Evolutionary conservation across 2,888 invertebrate genomes (phyloP).

Genomic region (Alloscopus bannaensis): DNA sequence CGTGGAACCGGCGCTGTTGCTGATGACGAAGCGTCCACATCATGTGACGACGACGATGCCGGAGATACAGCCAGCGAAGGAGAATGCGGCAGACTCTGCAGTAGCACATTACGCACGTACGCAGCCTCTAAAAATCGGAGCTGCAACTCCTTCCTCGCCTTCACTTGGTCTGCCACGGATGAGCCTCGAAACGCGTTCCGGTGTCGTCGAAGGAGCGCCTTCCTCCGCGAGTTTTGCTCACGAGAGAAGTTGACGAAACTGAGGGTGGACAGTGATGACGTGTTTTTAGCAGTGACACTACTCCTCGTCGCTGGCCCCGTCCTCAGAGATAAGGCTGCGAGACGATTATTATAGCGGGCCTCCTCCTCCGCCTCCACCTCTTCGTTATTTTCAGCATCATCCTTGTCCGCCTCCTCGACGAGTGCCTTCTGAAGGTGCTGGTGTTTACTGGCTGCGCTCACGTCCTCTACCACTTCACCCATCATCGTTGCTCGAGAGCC

Average conservation of each 20-base stretch:
- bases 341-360: neutral
- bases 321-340: neutral
- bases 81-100: conserved; percentile 33
- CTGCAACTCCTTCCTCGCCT: conserved; percentile 20
- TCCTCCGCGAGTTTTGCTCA: conserved; percentile 8
- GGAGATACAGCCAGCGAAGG: neutral
- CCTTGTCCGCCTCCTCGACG: conserved; percentile 26
- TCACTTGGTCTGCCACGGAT: neutral
- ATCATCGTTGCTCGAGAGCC: conserved; percentile 47
- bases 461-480: conserved; percentile 55
- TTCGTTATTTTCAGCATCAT: conserved; percentile 29
- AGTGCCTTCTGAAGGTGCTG: conserved; percentile 20
- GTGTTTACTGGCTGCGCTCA: conserved; percentile 1
- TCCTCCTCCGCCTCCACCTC: conserved; percentile 12
- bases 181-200: no score
- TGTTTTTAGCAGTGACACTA: neutral
- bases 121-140: conserved; percentile 31
- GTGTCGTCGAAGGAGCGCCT: neutral
- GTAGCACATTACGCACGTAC: conserved; percentile 37
- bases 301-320: neutral
- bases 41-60: neutral
- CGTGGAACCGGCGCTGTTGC: conserved; percentile 16
- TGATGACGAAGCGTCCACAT: conserved; percentile 9
- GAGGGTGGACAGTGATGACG: neutral
- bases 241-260: neutral